Conservation (phyloP, 2,797 vertebrate genomes). For the Morus bassanus region DNA sequence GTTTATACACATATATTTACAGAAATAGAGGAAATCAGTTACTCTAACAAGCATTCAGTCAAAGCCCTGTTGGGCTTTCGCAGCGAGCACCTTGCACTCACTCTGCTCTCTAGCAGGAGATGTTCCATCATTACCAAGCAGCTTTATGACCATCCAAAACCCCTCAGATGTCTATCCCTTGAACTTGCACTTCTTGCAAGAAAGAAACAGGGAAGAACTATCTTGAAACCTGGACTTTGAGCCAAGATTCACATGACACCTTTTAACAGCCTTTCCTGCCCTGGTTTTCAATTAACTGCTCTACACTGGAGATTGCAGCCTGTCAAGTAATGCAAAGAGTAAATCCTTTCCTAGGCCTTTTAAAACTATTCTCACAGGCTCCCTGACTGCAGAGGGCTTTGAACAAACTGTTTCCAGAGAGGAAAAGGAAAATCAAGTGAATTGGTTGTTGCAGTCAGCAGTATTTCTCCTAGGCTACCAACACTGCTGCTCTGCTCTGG, state of each 20-base stretch:
- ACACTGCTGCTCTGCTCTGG: background rate
- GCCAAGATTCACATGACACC: background rate
- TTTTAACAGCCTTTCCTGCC: background rate
- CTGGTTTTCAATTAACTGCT: background rate
- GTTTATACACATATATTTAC: accelerated
- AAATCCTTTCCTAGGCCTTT: conserved; percentile 20
- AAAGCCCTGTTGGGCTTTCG: background rate
- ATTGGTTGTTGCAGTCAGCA: background rate
- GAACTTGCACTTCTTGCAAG: background rate
- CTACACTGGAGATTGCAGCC: background rate
- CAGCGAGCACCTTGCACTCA: accelerated
- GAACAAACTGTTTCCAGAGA: background rate
- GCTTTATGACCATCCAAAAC: background rate
- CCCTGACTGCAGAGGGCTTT: background rate
- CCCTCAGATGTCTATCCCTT: background rate
- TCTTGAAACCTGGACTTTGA: background rate
- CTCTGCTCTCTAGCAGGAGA: background rate
- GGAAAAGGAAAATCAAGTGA: background rate
- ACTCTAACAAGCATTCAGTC: background rate
- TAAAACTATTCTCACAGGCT: background rate
- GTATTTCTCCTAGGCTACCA: background rate
- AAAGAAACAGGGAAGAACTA: background rate
- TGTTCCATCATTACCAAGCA: background rate
- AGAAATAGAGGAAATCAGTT: background rate
- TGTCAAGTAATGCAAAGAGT: background rate